Conservation (phyloP, 2,797 vertebrate genomes). For the Gambusia yucatana region DNA sequence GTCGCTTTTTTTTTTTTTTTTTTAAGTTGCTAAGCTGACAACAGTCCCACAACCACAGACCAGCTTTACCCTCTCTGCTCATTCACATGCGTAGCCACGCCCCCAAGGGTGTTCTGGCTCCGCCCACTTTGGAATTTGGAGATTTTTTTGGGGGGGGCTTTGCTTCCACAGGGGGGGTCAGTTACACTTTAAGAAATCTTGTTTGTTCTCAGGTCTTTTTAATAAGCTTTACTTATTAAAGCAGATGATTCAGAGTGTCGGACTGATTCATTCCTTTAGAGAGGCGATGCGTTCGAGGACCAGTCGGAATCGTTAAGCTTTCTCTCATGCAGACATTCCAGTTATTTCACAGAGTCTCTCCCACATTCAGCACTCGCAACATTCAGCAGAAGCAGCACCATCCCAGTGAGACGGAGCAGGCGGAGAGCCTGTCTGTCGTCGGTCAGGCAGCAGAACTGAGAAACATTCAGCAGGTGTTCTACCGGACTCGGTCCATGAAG, state of each 20-base stretch:
- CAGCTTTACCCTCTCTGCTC: no score
- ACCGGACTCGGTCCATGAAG: conserved; percentile 7
- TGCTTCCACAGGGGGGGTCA: no score
- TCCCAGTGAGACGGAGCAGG: conserved; percentile 28
- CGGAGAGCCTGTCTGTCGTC: neutral
- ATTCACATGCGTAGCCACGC: neutral
- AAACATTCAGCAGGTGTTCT: conserved; percentile 38
- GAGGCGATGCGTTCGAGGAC: conserved; percentile 14
- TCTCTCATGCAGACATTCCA: neutral
- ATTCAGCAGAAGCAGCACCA: conserved; percentile 50
- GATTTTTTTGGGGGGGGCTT: no score
- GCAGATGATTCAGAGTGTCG: neutral
- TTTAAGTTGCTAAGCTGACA: neutral
- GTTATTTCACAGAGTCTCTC: neutral
- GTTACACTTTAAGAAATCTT: neutral
- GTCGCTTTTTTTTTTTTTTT: no score
- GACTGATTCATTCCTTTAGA: conserved; percentile 16
- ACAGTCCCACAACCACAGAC: no score
- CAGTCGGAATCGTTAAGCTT: neutral
- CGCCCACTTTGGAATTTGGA: neutral
- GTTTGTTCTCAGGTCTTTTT: neutral
- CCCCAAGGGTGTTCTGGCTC: neutral
- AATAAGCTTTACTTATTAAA: neutral
- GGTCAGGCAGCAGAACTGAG: neutral
- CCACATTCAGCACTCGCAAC: conserved; percentile 10